Percentiles rank a stretch among this genome's conserved stretches.
Evolutionary conservation across 2,113 vertebrate genomes (phyloP).

Genomic region (Ancistrus triradiatus): DNA sequence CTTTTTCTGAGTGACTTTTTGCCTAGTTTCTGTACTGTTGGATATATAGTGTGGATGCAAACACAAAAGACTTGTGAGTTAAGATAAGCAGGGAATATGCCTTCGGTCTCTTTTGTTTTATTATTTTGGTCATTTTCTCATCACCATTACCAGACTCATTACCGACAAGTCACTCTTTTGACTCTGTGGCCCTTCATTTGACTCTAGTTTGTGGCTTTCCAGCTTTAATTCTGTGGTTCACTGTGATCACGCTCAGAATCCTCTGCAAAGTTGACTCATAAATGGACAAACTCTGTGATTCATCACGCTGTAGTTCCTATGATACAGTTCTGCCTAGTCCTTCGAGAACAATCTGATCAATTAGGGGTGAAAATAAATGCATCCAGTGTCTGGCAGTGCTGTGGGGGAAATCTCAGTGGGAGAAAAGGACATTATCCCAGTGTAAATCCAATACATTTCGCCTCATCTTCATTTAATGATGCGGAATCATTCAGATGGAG

Average conservation of each 20-base stretch:
- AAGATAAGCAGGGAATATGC: too few relatives aligned
- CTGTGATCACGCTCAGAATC: conserved; percentile 30
- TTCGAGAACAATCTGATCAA: conserved; percentile 44
- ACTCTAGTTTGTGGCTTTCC: too few relatives aligned
- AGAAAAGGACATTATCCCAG: conserved; percentile 60
- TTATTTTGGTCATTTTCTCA: too few relatives aligned
- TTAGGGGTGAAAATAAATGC: conserved; percentile 55
- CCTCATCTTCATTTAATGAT: conserved; percentile 62
- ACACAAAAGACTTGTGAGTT: too few relatives aligned
- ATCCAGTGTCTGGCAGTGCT: conserved; percentile 50
- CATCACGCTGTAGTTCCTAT: background rate
- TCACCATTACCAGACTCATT: too few relatives aligned
- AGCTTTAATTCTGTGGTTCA: background rate
- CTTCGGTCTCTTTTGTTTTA: too few relatives aligned
- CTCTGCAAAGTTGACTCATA: conserved; percentile 29
- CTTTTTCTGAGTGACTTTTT: too few relatives aligned
- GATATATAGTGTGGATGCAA: too few relatives aligned
- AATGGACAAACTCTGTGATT: conserved; percentile 37
- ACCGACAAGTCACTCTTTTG: too few relatives aligned
- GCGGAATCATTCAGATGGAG: conserved; percentile 56
- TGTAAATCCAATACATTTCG: conserved; percentile 66
- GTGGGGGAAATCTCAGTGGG: conserved; percentile 46
- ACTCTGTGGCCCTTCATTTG: background rate
- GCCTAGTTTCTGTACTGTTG: too few relatives aligned
- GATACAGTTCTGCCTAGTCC: conserved; percentile 34